Evolutionary conservation across 2,888 invertebrate species (phyloP).

Genomic region (Dryococelus australis): DNA sequence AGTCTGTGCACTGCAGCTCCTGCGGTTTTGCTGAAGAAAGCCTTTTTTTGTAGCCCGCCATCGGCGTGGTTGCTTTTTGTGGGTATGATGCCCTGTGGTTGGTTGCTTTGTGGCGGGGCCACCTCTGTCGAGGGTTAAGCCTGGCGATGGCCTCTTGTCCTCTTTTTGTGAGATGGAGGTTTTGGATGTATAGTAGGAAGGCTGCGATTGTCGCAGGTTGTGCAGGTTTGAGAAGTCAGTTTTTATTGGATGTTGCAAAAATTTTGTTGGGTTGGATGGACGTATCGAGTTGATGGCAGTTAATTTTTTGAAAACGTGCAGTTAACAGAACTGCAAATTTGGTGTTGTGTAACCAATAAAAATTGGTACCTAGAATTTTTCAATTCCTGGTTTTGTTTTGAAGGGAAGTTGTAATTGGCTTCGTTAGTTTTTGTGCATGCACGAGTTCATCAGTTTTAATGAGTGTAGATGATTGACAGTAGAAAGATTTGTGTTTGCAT

Average conservation of each 20-base stretch:
- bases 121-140: not conserved
- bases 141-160: not conserved
- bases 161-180: not conserved
- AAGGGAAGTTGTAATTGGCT: not conserved
- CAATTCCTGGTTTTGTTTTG: not conserved
- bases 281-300: not conserved
- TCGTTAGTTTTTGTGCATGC: slow-evolving; percentile 7
- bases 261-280: not conserved
- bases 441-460: not conserved
- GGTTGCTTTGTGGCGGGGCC: not conserved
- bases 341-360: not conserved
- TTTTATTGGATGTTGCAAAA: not conserved
- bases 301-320: not conserved
- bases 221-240: not conserved
- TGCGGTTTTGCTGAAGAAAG: not conserved
- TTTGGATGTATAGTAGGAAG: not conserved
- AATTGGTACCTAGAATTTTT: not conserved
- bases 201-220: not conserved
- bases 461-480: not conserved
- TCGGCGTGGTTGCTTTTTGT: not conserved
- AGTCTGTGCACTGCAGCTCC: not conserved
- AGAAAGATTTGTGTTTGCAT: not conserved
- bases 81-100: slow-evolving; percentile 5
- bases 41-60: not conserved
- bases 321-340: not conserved